Base-by-base conservation (phyloP, 1,140 invertebrate genomes). In the Heliconius himera region DNA sequence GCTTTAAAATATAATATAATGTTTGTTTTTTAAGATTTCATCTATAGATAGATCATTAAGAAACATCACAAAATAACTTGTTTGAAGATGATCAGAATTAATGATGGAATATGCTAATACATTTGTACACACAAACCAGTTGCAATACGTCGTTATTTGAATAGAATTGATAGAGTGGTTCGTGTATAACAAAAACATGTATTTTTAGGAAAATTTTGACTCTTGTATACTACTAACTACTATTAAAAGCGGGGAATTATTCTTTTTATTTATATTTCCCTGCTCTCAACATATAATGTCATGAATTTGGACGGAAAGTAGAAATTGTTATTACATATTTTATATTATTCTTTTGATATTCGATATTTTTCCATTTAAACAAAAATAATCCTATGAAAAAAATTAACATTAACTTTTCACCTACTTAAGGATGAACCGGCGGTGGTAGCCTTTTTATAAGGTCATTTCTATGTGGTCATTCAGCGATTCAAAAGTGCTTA, bases 11-110 rank as follows among this genome's bases (percentile, higher is more conserved):
- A 29, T 26, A 66, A n/a, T 6, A 56, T 22, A 20, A 16, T 60
- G 11, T 74, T 26, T 60, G 9, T 60, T 60, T 73, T 49, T 22
- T 18, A n/a, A 60, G 13, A 20, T n/a, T 56, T 22, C 4, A 20
- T 36, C 36, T 41, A 18, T 41, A 66, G 26, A n/a, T 26, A 60
- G 20, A 26, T 26, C 56, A 29, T 66, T 66, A 16, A 66, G 11
- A 29, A 29, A 13, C 13, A 29, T 66, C 11, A 66, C 26, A 29
- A 11, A 66, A 66, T 26, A 75, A 75, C 74, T 41, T 56, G 74
- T 75, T 75, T 75, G 33, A 60, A 75, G 56, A 66, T 72, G 29
- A 72, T 66, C 51, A 74, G 51, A 56, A 56, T 49, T 75, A 8
- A 66, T 76, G 26, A 66, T 66, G 60, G 36, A 16, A 16, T 66